Base-by-base conservation (phyloP, 2,888 invertebrate genomes). In the Acronicta aceris region DNA sequence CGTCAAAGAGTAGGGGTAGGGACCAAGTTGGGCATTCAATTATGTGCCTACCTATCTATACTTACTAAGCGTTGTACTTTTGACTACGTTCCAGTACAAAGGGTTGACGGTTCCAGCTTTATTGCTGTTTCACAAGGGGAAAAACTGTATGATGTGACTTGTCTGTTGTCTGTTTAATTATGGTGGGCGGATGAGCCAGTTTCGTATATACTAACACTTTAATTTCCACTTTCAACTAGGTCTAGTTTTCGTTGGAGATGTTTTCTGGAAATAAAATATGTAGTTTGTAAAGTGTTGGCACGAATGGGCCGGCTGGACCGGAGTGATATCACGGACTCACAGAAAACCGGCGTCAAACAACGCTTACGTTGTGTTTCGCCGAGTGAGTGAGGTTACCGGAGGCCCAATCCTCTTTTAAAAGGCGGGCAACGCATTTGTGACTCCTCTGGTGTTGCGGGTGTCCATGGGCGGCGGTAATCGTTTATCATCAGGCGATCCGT, bases 11-110 rank as follows among this genome's bases (percentile, higher is more conserved):
- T 51, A 50, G 53, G 13, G 17, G 54, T 59, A 51, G 45, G 58
- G 65, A 56, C 51, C 46, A 9, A 61, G 66, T 56, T 65, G 56
- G 53, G 43, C 55, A 78, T 74, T 76, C 71, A 80, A 81, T 82
- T 82, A 68, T 1, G 38, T n/a, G 21, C 21, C 21, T 21, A 13
- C 36, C 12, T 36, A 59, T 51, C 50, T 57, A 60, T 48, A 65
- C 9, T 5, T 62, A 36, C 15, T n/a, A 48, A 38, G 9, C 13
- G 36, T 48, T 43, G 36, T 36, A 13, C 17, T 63, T 48, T 17
- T 41, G 41, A 16, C 48, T 27, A 54, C 40, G 45, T 43, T 47
- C 62, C 48, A 62, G 38, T 58, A 60, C 62, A 67, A 74, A 71
- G 58, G 51, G 58, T 57, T 36, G 46, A 58, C 38, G 52, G 54